A percentile compares a stretch with the other conserved stretches of the same genome.
Conservation (phyloP, 2,888 invertebrate species). For the Graphium colonna region DNA sequence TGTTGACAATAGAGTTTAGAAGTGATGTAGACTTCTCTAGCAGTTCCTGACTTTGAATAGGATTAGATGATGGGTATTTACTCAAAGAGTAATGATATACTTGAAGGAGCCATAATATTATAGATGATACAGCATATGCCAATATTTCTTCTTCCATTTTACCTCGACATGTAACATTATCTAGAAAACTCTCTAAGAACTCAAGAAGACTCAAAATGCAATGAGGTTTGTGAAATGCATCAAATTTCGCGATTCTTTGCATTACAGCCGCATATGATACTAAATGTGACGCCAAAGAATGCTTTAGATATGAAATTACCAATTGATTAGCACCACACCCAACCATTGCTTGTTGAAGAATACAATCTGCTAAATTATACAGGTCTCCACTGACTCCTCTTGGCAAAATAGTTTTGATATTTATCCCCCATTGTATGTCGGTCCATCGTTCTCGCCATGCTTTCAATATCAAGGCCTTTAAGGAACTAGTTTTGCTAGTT, state of each 20-base stretch:
- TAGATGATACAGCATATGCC: constrained; percentile 90
- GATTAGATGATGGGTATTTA: constrained; percentile 68
- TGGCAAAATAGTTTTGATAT: constrained; percentile 94
- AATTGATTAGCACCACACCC: constrained; percentile 95
- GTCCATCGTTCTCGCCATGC: constrained; percentile 98
- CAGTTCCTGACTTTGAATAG: constrained; percentile 80
- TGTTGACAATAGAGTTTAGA: constrained; percentile 83
- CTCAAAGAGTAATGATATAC: constrained; percentile 81
- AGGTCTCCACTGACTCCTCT: constrained; percentile 95
- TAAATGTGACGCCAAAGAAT: constrained; percentile 93
- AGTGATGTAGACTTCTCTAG: constrained; percentile 85
- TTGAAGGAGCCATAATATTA: constrained; percentile 90
- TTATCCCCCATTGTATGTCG: constrained; percentile 97
- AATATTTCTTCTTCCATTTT: constrained; percentile 93
- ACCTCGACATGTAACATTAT: constrained; percentile 84
- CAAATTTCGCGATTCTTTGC: constrained; percentile 93
- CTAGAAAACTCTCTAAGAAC: constrained; percentile 86
- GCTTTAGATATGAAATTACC: constrained; percentile 94
- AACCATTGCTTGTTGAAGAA: constrained; percentile 95
- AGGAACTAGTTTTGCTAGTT: constrained; percentile 89
- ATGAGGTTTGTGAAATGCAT: constrained; percentile 91
- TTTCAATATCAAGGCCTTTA: constrained; percentile 88
- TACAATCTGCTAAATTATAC: constrained; percentile 95
- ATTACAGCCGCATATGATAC: constrained; percentile 95
- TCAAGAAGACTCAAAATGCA: constrained; percentile 93